Evolutionary conservation across 2,888 invertebrate species (phyloP).

Genomic region (Hemistola chrysoprasaria): DNA sequence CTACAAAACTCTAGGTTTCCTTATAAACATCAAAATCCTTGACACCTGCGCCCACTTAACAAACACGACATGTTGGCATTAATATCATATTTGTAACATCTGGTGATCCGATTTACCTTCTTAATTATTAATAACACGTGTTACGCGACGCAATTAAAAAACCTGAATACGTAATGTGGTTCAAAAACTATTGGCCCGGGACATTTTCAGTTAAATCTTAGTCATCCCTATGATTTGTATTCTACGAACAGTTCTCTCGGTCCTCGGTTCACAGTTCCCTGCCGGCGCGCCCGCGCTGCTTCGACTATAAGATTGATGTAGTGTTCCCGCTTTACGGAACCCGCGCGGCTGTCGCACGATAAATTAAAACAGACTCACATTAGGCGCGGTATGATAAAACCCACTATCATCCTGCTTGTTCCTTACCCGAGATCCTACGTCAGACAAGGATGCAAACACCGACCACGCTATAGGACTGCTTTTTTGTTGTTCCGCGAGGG

Average conservation of each 20-base stretch:
- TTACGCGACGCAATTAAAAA: background rate
- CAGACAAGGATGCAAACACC: conserved; percentile 61
- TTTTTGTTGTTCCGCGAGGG: conserved; percentile 72
- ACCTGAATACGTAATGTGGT: background rate
- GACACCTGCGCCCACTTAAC: too few species aligned
- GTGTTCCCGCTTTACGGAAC: conserved; percentile 59
- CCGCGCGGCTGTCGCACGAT: conserved; percentile 75
- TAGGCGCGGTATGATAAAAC: conserved; percentile 66
- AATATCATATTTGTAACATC: too few species aligned
- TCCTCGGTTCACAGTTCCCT: conserved; percentile 10
- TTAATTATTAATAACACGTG: too few species aligned
- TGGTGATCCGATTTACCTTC: too few species aligned
- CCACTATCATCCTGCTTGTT: conserved; percentile 59
- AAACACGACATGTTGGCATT: too few species aligned
- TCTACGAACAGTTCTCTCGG: conserved; percentile 38
- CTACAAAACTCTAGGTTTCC: too few species aligned
- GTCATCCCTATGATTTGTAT: conserved; percentile 48
- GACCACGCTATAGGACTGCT: conserved; percentile 61
- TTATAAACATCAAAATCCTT: too few species aligned
- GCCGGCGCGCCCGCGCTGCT: conserved; percentile 6
- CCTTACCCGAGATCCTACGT: conserved; percentile 44
- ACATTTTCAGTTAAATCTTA: conserved; percentile 10
- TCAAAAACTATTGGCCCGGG: conserved; percentile 1
- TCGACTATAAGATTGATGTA: conserved; percentile 66
- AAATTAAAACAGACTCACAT: conserved; percentile 77